Evolutionary conservation across 2,888 invertebrate species (phyloP).

Genomic region (Mesorhabditis spiculigera): DNA sequence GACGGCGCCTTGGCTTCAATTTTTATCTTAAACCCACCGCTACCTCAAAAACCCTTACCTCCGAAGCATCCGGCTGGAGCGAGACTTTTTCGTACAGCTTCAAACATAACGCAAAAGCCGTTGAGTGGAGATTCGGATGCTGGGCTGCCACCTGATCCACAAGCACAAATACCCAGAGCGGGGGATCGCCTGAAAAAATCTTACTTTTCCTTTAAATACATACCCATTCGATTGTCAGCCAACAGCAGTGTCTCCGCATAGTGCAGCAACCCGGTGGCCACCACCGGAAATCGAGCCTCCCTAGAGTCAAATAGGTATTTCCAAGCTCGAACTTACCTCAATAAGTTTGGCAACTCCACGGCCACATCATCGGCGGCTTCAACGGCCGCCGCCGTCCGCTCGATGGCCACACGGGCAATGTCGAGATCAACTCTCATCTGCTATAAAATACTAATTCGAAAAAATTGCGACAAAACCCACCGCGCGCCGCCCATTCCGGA

Average conservation of each 20-base stretch:
- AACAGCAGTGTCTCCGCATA: constrained; percentile 14
- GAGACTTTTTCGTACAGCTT: constrained; percentile 30
- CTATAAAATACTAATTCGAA: neutral
- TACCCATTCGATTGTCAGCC: constrained; percentile 14
- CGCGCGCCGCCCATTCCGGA: neutral
- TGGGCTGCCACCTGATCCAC: constrained; percentile 32
- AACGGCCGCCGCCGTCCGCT: neutral
- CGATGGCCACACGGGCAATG: neutral
- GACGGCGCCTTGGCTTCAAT: neutral
- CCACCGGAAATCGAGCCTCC: constrained; percentile 15
- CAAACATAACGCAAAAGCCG: constrained; percentile 31
- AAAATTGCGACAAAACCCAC: constrained; percentile 1
- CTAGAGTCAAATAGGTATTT: neutral
- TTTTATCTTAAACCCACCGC: neutral
- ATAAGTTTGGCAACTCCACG: neutral
- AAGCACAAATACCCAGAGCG: constrained; percentile 24
- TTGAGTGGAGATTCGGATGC: constrained; percentile 27
- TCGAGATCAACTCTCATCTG: neutral
- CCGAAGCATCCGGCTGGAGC: constrained; percentile 27
- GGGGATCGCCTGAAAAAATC: constrained; percentile 24
- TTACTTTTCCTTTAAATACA: neutral
- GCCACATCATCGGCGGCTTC: neutral
- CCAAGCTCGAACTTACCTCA: constrained; percentile 2
- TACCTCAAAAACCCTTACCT: constrained; percentile 15
- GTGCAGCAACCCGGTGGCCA: constrained; percentile 23